Base-by-base conservation (phyloP, 2,888 invertebrate genomes). In the Sussaba pulchella region DNA sequence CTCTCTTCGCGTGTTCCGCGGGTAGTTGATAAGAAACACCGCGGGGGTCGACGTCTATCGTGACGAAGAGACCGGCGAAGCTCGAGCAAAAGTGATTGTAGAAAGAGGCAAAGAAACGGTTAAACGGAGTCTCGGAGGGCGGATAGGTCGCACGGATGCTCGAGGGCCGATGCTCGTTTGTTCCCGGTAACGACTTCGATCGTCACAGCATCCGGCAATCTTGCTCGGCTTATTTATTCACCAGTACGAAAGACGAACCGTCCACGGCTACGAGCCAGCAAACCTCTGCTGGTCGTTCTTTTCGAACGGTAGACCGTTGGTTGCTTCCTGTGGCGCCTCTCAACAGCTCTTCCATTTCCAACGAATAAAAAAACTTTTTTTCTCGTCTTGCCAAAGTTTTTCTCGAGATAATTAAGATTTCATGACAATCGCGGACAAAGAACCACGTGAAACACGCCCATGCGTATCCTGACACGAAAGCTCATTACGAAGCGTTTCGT, bases 1-100 rank as follows among this genome's bases (percentile, higher is more conserved):
- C 36, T 76, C 78, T 78, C 78, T 83, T 81, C 79, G 80, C 74
- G 82, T 78, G 71, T 70, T 63, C 61, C 64, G 21, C 81, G 69
- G 72, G 78, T 78, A 78, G 74, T 78, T 78, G 63, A 31, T 59
- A 47, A 61, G 36, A 57, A 57, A 41, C 54, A 67, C 50, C 31
- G n/a, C 3, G 31, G 26, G 17, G 9, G 31, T 31, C 6, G 31
- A 6, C 2, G 31, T 31, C 31, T 2, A 5, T 6, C 31, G 31
- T 6, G 31, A 6, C 2, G 31, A 31, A 31, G 31, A 31, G 6
- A 31, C 31, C 31, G 31, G 31, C 31, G 31, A 5, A 31, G 31
- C 31, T 6, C 31, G 31, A 31, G 31, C 31, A 31, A 31, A 31
- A 31, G 31, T 31, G 31, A 31, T 31, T 31, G 10, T 3, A 17